These are phyloP conservation scores for Ruditapes philippinarum DNA, from an alignment of 1,140 invertebrate species.

Conservation along the genomic window DNA sequence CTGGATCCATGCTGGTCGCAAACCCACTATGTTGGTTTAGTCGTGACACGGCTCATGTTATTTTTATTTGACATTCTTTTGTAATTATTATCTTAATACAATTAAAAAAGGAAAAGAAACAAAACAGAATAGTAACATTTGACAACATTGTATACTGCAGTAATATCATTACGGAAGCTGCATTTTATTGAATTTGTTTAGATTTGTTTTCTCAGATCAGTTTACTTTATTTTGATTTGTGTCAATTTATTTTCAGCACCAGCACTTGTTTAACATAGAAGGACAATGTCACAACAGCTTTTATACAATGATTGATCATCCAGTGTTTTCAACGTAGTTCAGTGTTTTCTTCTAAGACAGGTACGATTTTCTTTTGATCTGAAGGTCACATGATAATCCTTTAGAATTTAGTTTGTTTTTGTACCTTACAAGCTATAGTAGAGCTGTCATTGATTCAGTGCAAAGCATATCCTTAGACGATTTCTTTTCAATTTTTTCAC, in stretches of 20 bases:
- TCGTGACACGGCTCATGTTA: no score
- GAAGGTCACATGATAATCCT: no score
- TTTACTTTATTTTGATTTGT: not conserved
- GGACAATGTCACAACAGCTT: not conserved
- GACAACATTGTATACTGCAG: not conserved
- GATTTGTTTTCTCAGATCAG: not conserved
- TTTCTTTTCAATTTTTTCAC: no score
- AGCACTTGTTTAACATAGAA: not conserved
- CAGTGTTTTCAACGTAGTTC: not conserved
- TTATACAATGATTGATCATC: not conserved
- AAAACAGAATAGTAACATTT: not conserved
- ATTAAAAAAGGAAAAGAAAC: no score
- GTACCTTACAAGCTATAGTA: no score
- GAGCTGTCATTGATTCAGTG: no score
- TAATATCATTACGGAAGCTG: not conserved
- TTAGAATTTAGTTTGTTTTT: not conserved
- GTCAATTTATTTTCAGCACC: not conserved
- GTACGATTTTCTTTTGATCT: no score
- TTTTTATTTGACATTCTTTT: no score
- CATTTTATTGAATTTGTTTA: not conserved
- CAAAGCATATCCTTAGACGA: not conserved
- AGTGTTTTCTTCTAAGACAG: no score
- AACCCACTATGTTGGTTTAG: no score
- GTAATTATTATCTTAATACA: no score
- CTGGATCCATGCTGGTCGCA: no score